phyloP scores from a whole-genome alignment of 30 jellyfish, hydroid and myxozoan species.

The Mastigias papua region DNA sequence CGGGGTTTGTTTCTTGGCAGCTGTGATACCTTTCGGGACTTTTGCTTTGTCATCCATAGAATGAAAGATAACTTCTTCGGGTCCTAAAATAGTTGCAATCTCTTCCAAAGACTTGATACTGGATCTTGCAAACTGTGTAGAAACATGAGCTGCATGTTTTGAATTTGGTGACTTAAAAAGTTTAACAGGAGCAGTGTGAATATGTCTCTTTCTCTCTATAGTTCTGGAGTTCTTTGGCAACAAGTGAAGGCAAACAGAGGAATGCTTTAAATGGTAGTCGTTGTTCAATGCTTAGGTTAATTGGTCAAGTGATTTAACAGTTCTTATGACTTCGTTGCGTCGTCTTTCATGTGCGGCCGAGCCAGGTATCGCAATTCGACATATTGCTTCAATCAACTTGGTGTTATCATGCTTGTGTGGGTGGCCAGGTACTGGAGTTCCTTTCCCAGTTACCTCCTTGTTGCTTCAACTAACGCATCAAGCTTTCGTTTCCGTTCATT shows the following conservation, averaged over 20 bases:
- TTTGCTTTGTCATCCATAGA: conserved; percentile 73
- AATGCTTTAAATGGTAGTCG: conserved; percentile 66
- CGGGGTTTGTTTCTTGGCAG: conserved; percentile 71
- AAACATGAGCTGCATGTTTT: conserved; percentile 70
- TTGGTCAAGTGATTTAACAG: conserved; percentile 67
- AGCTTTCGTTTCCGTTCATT: conserved; percentile 40
- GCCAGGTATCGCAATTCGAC: conserved; percentile 65
- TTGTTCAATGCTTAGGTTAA: conserved; percentile 71
- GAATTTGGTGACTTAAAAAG: conserved; percentile 67
- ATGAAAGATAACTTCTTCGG: conserved; percentile 57
- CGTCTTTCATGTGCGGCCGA: conserved; percentile 74
- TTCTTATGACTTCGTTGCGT: conserved; percentile 74
- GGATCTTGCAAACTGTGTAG: conserved; percentile 65
- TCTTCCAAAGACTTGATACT: conserved; percentile 46
- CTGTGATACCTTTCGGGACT: conserved; percentile 82
- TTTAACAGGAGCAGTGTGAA: conserved; percentile 76
- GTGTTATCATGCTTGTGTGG: conserved; percentile 64
- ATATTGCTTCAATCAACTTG: conserved; percentile 69
- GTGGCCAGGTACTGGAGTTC: conserved; percentile 55
- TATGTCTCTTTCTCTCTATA: conserved; percentile 72
- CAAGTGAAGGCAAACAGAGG: conserved; percentile 66
- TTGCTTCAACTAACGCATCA: conserved; percentile 43
- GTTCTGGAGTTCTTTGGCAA: conserved; percentile 64
- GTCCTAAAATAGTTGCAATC: conserved; percentile 51
- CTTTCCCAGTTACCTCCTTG: conserved; percentile 44